phyloP scores from a whole-genome alignment of 1,140 invertebrate species.

The Musca vetustissima region DNA sequence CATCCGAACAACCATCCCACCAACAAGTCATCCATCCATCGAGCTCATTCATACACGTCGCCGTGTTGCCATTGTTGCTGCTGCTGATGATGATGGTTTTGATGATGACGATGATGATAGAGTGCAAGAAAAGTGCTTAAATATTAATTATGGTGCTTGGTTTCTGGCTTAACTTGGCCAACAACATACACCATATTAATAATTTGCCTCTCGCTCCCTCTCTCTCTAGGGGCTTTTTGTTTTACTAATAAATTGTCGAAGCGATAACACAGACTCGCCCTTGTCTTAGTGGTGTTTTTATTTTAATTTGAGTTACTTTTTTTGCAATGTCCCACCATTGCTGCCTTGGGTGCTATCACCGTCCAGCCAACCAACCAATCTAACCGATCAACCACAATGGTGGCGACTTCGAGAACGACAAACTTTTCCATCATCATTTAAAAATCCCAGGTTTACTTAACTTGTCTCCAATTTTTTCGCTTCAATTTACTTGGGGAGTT shows the following conservation, averaged over 20 bases:
- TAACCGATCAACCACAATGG: too few relatives aligned
- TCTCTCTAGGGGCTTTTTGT: not conserved
- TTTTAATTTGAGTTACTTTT: conserved; percentile 1
- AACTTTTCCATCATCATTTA: too few relatives aligned
- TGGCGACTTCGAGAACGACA: too few relatives aligned
- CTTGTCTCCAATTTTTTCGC: not conserved
- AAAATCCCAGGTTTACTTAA: too few relatives aligned
- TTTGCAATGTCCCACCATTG: too few relatives aligned
- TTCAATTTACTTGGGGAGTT: not conserved
- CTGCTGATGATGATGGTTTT: not conserved
- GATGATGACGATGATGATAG: conserved; percentile 18
- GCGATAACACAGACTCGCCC: conserved; percentile 19
- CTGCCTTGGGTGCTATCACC: too few relatives aligned
- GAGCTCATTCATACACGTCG: not conserved
- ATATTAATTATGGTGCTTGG: conserved; percentile 28
- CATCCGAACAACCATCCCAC: too few relatives aligned
- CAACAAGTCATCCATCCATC: too few relatives aligned
- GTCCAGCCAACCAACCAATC: too few relatives aligned
- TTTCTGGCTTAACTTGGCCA: not conserved
- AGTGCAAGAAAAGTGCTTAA: conserved; percentile 26
- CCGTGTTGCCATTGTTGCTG: not conserved
- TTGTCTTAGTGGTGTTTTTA: not conserved
- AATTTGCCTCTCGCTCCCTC: not conserved
- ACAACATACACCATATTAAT: too few relatives aligned
- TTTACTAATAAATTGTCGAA: conserved; percentile 20